phyloP scores from a whole-genome alignment of 1,140 invertebrate species.

The Drosophila truncata region DNA sequence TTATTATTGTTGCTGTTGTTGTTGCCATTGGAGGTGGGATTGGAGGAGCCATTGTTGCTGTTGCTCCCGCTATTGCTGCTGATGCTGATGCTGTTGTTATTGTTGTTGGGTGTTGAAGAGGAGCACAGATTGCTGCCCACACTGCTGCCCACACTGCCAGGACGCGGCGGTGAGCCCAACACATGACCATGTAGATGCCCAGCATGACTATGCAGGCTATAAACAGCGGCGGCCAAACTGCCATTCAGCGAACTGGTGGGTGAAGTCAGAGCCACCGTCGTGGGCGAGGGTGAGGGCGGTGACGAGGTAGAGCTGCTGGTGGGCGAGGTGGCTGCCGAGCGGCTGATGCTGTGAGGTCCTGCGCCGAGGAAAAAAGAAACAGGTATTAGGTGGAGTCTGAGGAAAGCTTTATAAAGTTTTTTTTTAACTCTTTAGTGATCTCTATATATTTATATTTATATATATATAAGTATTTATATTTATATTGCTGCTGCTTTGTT shows the following conservation, averaged over 20 bases:
- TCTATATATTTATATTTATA: conserved; percentile 4
- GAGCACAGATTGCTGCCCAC: conserved; percentile 50
- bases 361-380: conserved; percentile 47
- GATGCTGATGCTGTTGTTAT: not conserved
- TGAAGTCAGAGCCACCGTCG: conserved; percentile 69
- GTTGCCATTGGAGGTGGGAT: conserved; percentile 11
- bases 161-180: conserved; percentile 66
- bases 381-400: conserved; percentile 37
- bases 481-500: conserved; percentile 23
- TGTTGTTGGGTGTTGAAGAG: conserved; percentile 31
- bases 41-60: conserved; percentile 25
- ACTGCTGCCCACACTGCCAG: conserved; percentile 67
- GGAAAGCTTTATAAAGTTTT: too few species aligned
- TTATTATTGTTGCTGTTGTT: conserved; percentile 18
- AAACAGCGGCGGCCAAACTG: conserved; percentile 61
- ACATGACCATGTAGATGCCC: conserved; percentile 16
- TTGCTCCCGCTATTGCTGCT: conserved; percentile 16
- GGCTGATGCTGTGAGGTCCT: conserved; percentile 82
- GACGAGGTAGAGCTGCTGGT: conserved; percentile 84
- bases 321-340: conserved; percentile 81
- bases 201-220: conserved; percentile 62
- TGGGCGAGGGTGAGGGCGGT: conserved; percentile 76
- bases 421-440: conserved; percentile 4
- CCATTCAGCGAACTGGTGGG: conserved; percentile 70
- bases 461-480: conserved; percentile 19